Base-by-base conservation (phyloP, 2,888 invertebrate species). In the Athripsodes cinereus region DNA sequence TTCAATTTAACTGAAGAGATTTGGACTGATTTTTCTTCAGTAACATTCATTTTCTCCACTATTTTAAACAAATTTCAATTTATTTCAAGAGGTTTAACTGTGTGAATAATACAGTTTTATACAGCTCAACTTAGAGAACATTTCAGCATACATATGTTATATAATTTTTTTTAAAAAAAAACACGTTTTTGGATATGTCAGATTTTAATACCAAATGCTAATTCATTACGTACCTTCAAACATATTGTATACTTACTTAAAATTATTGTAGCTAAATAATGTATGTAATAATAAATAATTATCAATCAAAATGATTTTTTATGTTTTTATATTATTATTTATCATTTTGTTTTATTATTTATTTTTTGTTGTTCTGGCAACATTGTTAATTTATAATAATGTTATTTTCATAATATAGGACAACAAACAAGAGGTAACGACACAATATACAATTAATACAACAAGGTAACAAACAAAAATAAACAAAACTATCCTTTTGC, bases 361-460 rank as follows among this genome's bases (percentile, higher is more conserved):
- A 13, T 8, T 40, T 3, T 31, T 40, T n/a, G 5, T 40, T 40
- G 13, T 40, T 40, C 13, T 13, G 40, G 40, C 40, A 40, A 40
- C 40, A 40, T 40, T 40, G 40, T 40, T 40, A 40, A 40, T 40
- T 40, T 40, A 13, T 40, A 40, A 40, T 40, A 40, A 40, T 40
- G 40, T 40, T 40, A 40, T 40, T 40, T 40, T 13, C 40, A 31
- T n/a, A 40, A 40, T 40, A 40, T 40, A 40, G 40, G 40, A 40
- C 40, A 40, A 40, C 40, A 40, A 40, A 40, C 40, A 40, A 40
- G 40, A 40, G 40, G 40, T 40, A 40, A 40, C 40, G 13, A 8
- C 40, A 40, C 40, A 40, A 40, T 40, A 8, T 40, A 40, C 40
- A 40, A 40, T n/a, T 40, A 40, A 13, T n/a, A 40, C 16, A 16